Conservation (phyloP, 2,113 vertebrate species). For the Garra rufa region DNA sequence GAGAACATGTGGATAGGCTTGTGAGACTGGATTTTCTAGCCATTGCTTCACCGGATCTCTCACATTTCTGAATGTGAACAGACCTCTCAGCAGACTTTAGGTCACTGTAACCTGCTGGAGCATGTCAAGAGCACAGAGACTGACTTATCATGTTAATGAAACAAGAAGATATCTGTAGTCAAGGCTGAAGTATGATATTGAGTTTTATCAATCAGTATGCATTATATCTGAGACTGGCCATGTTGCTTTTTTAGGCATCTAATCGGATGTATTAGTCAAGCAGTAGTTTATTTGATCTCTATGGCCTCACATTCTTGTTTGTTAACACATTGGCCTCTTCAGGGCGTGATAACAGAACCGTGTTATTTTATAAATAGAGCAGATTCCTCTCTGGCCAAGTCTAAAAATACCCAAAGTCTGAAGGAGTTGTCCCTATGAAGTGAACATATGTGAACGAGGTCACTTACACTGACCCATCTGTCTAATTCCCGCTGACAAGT, state of each 20-base stretch:
- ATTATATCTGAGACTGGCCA: background rate
- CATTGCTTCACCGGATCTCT: background rate
- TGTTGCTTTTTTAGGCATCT: background rate
- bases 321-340: background rate
- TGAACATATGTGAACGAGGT: background rate
- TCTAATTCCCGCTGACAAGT: background rate
- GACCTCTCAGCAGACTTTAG: too few relatives aligned
- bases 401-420: background rate
- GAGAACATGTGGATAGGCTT: slow-evolving; percentile 4
- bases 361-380: background rate
- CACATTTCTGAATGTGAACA: background rate
- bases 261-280: background rate
- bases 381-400: too few relatives aligned
- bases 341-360: background rate
- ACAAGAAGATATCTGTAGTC: background rate
- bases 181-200: background rate
- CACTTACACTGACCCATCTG: background rate
- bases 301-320: background rate
- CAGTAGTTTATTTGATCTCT: background rate
- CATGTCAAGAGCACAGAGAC: background rate
- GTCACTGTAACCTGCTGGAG: background rate
- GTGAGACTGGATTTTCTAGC: slow-evolving; percentile 37
- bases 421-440: background rate
- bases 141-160: background rate
- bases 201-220: background rate